phyloP scores from a whole-genome alignment of 1,140 invertebrate genomes.

The Sitophilus oryzae region DNA sequence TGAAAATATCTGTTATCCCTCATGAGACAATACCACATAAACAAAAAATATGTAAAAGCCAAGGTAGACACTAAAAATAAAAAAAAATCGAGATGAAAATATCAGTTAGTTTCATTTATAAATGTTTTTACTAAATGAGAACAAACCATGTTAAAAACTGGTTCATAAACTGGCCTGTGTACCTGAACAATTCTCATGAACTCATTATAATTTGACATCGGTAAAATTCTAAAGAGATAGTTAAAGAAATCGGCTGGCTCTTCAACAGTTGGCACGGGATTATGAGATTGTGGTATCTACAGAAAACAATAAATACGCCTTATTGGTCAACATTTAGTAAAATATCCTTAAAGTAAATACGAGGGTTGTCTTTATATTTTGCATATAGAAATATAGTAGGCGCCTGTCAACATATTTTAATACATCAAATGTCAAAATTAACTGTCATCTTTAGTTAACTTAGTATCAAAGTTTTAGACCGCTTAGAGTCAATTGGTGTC shows the following conservation, averaged over 20 bases:
- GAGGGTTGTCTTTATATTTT: no score
- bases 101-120: background rate
- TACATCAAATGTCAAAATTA: no score
- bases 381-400: no score
- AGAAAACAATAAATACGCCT: conserved; percentile 9
- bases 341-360: no score
- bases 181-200: conserved; percentile 39
- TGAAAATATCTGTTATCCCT: background rate
- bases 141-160: background rate
- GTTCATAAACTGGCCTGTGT: conserved; percentile 11
- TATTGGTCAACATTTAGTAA: background rate
- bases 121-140: background rate
- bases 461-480: no score
- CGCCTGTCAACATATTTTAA: no score
- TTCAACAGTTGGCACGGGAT: background rate
- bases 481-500: no score
- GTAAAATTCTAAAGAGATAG: conserved; percentile 40
- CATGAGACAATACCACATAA: background rate
- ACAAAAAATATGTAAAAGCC: background rate
- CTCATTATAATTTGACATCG: conserved; percentile 38
- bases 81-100: background rate
- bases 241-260: conserved; percentile 41
- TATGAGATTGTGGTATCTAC: conserved; percentile 12
- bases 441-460: no score
- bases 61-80: background rate